Evolutionary conservation across 1,140 invertebrate genomes (phyloP).

Genomic region (Nomia melanderi): DNA sequence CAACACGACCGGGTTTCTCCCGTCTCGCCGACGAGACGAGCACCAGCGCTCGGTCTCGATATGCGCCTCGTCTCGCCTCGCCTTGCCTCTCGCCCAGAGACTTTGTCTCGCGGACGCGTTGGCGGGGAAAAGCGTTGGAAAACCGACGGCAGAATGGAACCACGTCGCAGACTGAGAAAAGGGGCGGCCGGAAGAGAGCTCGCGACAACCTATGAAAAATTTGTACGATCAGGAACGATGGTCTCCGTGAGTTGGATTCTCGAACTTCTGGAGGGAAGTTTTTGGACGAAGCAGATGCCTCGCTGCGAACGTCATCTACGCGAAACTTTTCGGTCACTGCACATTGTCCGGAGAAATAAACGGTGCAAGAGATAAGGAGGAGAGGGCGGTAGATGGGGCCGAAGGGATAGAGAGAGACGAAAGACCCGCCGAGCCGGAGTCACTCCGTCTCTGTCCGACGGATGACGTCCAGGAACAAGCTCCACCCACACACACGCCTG

Average conservation of each 20-base stretch:
- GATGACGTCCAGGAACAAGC: slow-evolving; percentile 65
- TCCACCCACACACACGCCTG: slow-evolving; percentile 63
- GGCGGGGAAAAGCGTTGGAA: neutral
- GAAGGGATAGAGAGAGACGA: slow-evolving; percentile 20
- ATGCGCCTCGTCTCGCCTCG: too few species aligned
- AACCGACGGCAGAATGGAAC: neutral
- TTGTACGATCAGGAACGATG: neutral
- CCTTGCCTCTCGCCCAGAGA: too few species aligned
- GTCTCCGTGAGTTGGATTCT: neutral
- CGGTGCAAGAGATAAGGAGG: slow-evolving; percentile 27
- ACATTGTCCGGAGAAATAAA: slow-evolving; percentile 51
- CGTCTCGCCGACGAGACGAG: too few species aligned
- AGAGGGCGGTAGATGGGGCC: slow-evolving; percentile 29
- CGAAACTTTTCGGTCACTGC: slow-evolving; percentile 64
- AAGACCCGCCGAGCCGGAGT: slow-evolving; percentile 26
- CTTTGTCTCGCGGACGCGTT: too few species aligned
- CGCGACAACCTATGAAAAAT: neutral
- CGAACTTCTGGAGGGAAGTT: slow-evolving; percentile 21
- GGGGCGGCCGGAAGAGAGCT: too few species aligned
- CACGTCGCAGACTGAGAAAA: neutral
- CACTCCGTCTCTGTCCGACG: slow-evolving; percentile 57
- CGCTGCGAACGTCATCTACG: slow-evolving; percentile 52
- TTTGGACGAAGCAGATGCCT: slow-evolving; percentile 3
- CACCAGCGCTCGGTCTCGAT: too few species aligned
- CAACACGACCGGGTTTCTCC: too few species aligned